A percentile compares a stretch with the other conserved stretches of the same genome.
These are phyloP conservation scores for Vicugna pacos DNA, from an alignment of 2,113 vertebrate genomes.

Conservation along the genomic window DNA sequence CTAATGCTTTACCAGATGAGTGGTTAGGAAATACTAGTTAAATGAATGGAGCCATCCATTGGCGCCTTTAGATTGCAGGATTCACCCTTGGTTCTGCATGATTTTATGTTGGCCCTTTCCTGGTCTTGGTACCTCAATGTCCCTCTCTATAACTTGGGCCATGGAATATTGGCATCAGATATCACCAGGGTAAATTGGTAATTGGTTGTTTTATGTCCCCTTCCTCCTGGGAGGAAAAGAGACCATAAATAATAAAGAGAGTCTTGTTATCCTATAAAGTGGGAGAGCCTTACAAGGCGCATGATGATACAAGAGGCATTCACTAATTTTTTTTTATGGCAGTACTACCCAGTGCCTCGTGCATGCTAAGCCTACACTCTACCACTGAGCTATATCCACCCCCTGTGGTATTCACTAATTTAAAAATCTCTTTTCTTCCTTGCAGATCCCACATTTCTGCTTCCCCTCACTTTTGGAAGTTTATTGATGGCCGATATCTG, in stretches of 20 bases:
- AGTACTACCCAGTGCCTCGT: too few species aligned
- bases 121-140: neutral
- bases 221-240: slow-evolving; percentile 30
- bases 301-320: neutral
- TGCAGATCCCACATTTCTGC: slow-evolving; percentile 51
- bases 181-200: neutral
- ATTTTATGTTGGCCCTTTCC: slow-evolving; percentile 25
- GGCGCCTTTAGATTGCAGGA: neutral
- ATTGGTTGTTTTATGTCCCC: neutral
- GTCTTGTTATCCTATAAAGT: slow-evolving; percentile 13
- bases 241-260: neutral
- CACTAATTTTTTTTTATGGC: neutral
- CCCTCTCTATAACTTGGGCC: neutral
- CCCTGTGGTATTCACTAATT: slow-evolving; percentile 14
- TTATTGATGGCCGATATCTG: slow-evolving; percentile 29
- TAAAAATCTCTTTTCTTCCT: slow-evolving; percentile 47
- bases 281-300: neutral
- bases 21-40: slow-evolving; percentile 16
- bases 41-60: neutral
- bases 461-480: slow-evolving; percentile 52
- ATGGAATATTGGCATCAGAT: slow-evolving; percentile 9
- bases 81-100: neutral
- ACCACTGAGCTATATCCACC: too few species aligned
- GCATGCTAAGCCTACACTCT: too few species aligned
- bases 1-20: neutral